phyloP scores from a whole-genome alignment of 2,888 invertebrate genomes.

The Conistra vaccinii region DNA sequence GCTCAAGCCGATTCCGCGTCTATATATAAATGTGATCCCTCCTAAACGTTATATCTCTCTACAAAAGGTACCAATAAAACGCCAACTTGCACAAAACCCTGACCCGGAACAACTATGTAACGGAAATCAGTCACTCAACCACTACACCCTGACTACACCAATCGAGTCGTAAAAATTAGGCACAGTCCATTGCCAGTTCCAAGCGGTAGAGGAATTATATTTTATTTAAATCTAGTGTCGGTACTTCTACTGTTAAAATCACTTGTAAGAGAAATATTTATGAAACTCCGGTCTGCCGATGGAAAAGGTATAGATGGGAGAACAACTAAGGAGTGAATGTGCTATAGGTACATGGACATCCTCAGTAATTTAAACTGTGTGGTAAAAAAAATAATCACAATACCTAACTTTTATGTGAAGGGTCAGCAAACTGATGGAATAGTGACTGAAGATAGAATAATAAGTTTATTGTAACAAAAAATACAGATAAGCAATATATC shows the following conservation, averaged over 20 bases:
- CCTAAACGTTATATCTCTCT: neutral
- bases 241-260: neutral
- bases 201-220: neutral
- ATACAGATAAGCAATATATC: neutral
- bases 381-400: neutral
- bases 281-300: neutral
- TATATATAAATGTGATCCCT: neutral
- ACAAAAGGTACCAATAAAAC: neutral
- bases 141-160: conserved; percentile 7
- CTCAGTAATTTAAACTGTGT: neutral
- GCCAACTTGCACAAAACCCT: conserved; percentile 6
- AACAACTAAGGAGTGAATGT: no score
- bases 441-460: neutral
- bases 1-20: neutral
- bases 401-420: neutral
- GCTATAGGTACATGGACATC: no score
- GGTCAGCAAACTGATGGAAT: no score
- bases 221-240: conserved; percentile 7
- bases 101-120: conserved; percentile 5
- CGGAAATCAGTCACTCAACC: conserved; percentile 17
- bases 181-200: neutral
- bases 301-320: no score
- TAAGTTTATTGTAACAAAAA: neutral
- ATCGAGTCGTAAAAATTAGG: conserved; percentile 7
- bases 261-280: neutral